Evolutionary conservation across 2,888 invertebrate genomes (phyloP).

Genomic region (Dicyrtoma fusca): DNA sequence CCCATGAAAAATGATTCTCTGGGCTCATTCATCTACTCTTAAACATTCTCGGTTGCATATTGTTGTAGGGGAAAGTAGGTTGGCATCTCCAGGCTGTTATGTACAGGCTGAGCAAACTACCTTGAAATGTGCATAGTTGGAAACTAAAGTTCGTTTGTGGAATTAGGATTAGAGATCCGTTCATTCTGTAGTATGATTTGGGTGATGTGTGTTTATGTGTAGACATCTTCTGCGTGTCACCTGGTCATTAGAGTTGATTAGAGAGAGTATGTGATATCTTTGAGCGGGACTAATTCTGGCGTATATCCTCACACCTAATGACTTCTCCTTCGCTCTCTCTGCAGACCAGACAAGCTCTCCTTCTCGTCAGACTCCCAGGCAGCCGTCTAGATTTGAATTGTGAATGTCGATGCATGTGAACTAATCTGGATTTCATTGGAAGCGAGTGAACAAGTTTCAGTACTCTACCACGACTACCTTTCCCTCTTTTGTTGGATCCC

Average conservation of each 20-base stretch:
- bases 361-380: not conserved
- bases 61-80: not conserved
- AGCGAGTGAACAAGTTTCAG: not conserved
- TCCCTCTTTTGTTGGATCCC: not conserved
- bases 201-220: no score
- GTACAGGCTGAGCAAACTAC: not conserved
- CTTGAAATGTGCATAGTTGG: not conserved
- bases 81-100: not conserved
- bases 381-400: no score
- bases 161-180: no score
- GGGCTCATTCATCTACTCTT: not conserved
- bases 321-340: slow-evolving; percentile 15
- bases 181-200: no score
- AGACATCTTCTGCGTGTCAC: slow-evolving; percentile 26
- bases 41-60: not conserved
- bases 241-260: slow-evolving; percentile 27
- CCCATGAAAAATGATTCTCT: slow-evolving; percentile 12
- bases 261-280: slow-evolving; percentile 35
- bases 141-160: no score
- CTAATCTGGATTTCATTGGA: slow-evolving; percentile 30
- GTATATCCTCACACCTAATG: slow-evolving; percentile 7
- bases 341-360: not conserved
- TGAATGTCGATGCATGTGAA: not conserved
- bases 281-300: slow-evolving; percentile 18
- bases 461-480: not conserved